Evolutionary conservation across 2,888 invertebrate species (phyloP).

Genomic region (Panopea generosa): DNA sequence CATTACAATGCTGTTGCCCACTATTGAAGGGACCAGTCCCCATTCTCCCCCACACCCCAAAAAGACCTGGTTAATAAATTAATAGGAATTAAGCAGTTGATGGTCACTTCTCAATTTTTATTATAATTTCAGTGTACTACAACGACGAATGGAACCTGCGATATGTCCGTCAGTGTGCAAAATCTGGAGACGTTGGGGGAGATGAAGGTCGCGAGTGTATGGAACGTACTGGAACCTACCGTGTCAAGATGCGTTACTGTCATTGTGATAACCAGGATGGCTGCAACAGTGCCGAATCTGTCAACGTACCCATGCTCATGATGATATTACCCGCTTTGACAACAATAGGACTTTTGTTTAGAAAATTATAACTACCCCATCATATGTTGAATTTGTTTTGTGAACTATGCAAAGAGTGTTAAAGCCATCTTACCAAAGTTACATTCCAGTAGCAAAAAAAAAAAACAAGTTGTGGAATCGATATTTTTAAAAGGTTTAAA

Average conservation of each 20-base stretch:
- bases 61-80: too few relatives aligned
- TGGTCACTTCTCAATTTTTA: too few relatives aligned
- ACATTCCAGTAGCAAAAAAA: too few relatives aligned
- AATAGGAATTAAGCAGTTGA: too few relatives aligned
- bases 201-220: slow-evolving; percentile 83
- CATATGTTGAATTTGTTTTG: not conserved
- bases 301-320: slow-evolving; percentile 45
- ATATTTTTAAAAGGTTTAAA: too few relatives aligned
- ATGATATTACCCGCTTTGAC: slow-evolving; percentile 48
- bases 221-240: slow-evolving; percentile 83
- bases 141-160: slow-evolving; percentile 84
- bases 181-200: slow-evolving; percentile 81
- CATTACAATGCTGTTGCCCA: too few relatives aligned
- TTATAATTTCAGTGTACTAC: slow-evolving; percentile 81
- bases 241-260: slow-evolving; percentile 84
- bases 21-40: too few relatives aligned
- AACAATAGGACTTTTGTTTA: slow-evolving; percentile 41
- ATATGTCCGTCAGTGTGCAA: slow-evolving; percentile 85
- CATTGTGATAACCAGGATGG: slow-evolving; percentile 85
- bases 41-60: too few relatives aligned
- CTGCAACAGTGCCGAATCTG: slow-evolving; percentile 77
- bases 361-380: slow-evolving; percentile 42
- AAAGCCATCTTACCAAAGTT: too few relatives aligned
- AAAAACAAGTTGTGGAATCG: too few relatives aligned
- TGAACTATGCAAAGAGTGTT: not conserved